phyloP scores from a whole-genome alignment of 2,888 invertebrate species.

The Atethmia centrago region DNA sequence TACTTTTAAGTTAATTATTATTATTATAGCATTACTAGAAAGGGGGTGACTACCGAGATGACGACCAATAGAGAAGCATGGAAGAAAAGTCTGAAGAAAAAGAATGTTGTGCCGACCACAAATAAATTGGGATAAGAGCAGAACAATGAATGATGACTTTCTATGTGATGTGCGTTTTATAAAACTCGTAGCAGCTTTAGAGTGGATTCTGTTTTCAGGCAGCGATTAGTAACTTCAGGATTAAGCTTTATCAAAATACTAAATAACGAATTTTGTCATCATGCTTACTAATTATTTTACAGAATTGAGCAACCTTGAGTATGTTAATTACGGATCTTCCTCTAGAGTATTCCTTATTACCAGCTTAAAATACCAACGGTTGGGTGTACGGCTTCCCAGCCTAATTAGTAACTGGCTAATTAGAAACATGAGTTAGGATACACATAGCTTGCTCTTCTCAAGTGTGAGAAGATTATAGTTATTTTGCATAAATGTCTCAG shows the following conservation, averaged over 20 bases:
- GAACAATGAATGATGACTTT: neutral
- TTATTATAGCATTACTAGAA: neutral
- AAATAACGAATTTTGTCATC: neutral
- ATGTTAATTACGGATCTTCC: conserved; percentile 25
- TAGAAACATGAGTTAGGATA: conserved; percentile 44
- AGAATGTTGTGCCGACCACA: neutral
- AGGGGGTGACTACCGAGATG: neutral
- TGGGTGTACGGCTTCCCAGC: conserved; percentile 5
- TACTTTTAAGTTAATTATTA: too few species aligned
- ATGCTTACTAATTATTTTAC: neutral
- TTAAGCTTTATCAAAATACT: conserved; percentile 1
- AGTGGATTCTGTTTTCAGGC: too few species aligned
- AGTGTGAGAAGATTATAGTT: conserved; percentile 14
- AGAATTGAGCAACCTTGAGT: neutral
- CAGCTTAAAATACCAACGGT: conserved; percentile 29
- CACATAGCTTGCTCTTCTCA: conserved; percentile 13
- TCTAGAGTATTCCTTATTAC: conserved; percentile 10
- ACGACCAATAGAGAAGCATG: neutral
- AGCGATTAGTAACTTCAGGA: neutral
- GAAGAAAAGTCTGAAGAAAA: too few species aligned
- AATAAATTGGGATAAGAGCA: neutral
- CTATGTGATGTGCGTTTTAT: neutral
- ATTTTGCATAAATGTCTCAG: neutral
- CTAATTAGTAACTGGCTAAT: conserved; percentile 54
- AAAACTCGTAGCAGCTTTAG: neutral